phyloP scores from a whole-genome alignment of 2,888 invertebrate genomes.

The Amblyjoppa fuscipennis region DNA sequence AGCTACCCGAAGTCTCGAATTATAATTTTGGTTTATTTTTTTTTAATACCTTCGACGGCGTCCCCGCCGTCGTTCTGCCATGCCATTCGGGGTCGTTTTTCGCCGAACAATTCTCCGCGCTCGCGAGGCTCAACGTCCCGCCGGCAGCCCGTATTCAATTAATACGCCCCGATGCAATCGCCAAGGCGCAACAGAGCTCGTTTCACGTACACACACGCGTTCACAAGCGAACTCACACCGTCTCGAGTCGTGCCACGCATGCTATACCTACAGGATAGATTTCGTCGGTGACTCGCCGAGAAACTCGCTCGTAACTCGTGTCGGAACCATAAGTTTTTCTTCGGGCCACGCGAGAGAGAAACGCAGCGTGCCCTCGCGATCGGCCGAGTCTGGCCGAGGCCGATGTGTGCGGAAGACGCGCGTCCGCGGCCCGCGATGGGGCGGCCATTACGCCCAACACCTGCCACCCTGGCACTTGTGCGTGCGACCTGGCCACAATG shows the following conservation, averaged over 20 bases:
- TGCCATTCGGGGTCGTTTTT: conserved; percentile 25
- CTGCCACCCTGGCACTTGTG: conserved; percentile 78
- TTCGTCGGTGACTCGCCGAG: conserved; percentile 69
- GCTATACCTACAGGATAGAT: conserved; percentile 56
- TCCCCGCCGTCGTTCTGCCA: conserved; percentile 38
- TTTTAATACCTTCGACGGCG: neutral
- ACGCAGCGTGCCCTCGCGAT: conserved; percentile 48
- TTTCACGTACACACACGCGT: conserved; percentile 8
- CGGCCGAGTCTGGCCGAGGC: conserved; percentile 41
- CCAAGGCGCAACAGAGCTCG: conserved; percentile 76
- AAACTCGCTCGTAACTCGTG: conserved; percentile 46
- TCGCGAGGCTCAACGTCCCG: conserved; percentile 57
- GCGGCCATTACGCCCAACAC: conserved; percentile 83
- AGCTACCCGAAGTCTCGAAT: neutral
- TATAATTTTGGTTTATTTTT: neutral
- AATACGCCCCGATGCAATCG: conserved; percentile 78
- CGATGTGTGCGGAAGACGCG: conserved; percentile 57
- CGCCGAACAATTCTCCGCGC: conserved; percentile 1
- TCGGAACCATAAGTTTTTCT: conserved; percentile 56
- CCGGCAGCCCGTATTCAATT: conserved; percentile 78
- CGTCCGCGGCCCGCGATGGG: conserved; percentile 72
- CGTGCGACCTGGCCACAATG: conserved; percentile 76
- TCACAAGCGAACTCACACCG: conserved; percentile 23
- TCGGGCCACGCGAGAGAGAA: conserved; percentile 66
- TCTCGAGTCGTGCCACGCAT: conserved; percentile 49